phyloP scores from a whole-genome alignment of 1,140 invertebrate species.

The Caenorhabditis brenneri region DNA sequence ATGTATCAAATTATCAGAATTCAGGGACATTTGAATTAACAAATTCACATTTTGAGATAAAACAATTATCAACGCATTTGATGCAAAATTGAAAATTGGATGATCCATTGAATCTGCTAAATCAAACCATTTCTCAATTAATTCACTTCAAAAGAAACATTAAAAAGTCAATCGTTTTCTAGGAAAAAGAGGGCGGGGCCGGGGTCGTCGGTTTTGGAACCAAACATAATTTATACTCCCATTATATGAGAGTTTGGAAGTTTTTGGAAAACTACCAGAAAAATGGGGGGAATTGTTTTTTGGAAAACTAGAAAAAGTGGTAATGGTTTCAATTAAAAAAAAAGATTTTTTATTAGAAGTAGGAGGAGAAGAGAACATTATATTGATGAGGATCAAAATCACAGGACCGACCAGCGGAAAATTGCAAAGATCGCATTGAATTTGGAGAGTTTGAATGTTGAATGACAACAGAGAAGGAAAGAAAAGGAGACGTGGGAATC shows the following conservation, averaged over 20 bases:
- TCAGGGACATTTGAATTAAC: background rate
- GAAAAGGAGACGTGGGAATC: background rate
- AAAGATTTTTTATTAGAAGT: background rate
- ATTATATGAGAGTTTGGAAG: constrained; percentile 15
- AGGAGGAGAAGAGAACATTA: background rate
- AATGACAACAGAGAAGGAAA: too few relatives aligned
- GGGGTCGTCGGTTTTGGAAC: constrained; percentile 34
- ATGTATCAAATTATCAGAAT: too few relatives aligned
- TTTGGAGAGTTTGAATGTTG: too few relatives aligned
- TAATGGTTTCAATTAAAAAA: background rate
- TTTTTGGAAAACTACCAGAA: constrained; percentile 21
- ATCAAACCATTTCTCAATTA: background rate
- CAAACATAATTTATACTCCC: constrained; percentile 24
- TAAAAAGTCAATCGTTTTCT: background rate
- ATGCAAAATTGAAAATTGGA: background rate
- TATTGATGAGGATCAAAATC: constrained; percentile 7
- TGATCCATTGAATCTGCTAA: background rate
- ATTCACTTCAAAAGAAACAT: background rate
- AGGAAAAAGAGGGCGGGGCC: background rate
- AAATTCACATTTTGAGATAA: background rate
- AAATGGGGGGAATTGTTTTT: background rate
- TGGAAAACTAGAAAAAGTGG: constrained; percentile 27
- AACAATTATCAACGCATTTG: background rate
- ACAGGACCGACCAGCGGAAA: constrained; percentile 27
- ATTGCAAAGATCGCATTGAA: background rate